Evolutionary conservation across 2,113 vertebrate species (phyloP).

Genomic region (Tamias sibiricus): DNA sequence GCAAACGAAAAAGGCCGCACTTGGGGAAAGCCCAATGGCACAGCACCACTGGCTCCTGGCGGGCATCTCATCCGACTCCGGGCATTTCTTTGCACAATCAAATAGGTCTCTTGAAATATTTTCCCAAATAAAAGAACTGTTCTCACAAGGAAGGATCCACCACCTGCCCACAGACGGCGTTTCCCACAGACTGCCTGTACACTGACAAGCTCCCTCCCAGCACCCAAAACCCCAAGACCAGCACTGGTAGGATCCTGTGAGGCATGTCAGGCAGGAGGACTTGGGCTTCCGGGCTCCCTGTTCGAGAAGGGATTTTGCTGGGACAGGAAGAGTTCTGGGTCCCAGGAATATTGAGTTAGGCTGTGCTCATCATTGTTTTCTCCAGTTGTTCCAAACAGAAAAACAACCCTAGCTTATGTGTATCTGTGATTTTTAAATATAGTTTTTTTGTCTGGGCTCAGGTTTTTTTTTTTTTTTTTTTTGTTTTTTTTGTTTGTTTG

Average conservation of each 20-base stretch:
- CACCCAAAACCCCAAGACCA: neutral
- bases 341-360: neutral
- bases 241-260: neutral
- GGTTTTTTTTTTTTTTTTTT: neutral
- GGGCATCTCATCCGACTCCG: neutral
- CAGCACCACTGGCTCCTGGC: neutral
- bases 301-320: neutral
- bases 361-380: neutral
- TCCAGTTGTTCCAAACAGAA: neutral
- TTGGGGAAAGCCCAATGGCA: neutral
- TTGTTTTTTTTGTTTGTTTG: neutral
- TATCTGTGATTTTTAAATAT: neutral
- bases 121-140: neutral
- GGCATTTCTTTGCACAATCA: neutral
- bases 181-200: neutral
- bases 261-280: neutral
- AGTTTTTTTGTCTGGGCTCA: neutral
- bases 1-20: neutral
- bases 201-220: neutral
- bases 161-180: neutral
- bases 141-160: conserved; percentile 13
- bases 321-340: neutral
- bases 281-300: neutral
- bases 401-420: neutral
- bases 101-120: conserved; percentile 31